A percentile compares a stretch with the other conserved stretches of the same genome.
Conservation (phyloP, 2,888 invertebrate species). For the Aethes cnicana region DNA sequence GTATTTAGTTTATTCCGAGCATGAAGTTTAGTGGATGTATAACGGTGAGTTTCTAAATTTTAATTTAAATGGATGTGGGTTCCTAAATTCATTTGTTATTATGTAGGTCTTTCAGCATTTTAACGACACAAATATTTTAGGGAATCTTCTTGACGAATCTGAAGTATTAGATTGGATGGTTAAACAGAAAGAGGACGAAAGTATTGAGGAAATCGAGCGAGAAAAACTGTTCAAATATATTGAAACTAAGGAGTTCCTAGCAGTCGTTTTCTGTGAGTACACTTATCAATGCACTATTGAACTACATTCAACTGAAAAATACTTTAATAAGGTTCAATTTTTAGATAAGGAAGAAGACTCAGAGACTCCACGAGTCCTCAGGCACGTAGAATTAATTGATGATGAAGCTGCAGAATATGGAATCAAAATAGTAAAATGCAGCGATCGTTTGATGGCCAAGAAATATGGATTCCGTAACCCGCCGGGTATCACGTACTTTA, state of each 20-base stretch:
- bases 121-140: conserved; percentile 69
- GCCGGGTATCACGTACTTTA: conserved; percentile 94
- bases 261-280: conserved; percentile 95
- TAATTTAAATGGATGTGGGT: conserved; percentile 79
- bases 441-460: conserved; percentile 94
- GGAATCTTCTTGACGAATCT: conserved; percentile 85
- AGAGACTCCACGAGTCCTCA: conserved; percentile 89
- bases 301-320: too few species aligned
- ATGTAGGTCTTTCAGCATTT: conserved; percentile 44
- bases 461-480: conserved; percentile 95
- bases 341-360: conserved; percentile 91
- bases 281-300: conserved; percentile 5
- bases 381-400: conserved; percentile 94
- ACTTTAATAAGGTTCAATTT: too few species aligned
- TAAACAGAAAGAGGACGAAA: conserved; percentile 94
- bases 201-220: conserved; percentile 94
- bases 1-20: conserved; percentile 76
- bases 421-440: conserved; percentile 93
- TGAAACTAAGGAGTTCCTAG: conserved; percentile 94
- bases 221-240: conserved; percentile 92
- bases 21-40: conserved; percentile 73
- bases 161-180: conserved; percentile 95
- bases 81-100: conserved; percentile 54
- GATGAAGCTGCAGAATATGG: conserved; percentile 96
- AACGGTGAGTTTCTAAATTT: conserved; percentile 74